Evolutionary conservation across 2,888 invertebrate species (phyloP).

Genomic region (Morpho helenor): DNA sequence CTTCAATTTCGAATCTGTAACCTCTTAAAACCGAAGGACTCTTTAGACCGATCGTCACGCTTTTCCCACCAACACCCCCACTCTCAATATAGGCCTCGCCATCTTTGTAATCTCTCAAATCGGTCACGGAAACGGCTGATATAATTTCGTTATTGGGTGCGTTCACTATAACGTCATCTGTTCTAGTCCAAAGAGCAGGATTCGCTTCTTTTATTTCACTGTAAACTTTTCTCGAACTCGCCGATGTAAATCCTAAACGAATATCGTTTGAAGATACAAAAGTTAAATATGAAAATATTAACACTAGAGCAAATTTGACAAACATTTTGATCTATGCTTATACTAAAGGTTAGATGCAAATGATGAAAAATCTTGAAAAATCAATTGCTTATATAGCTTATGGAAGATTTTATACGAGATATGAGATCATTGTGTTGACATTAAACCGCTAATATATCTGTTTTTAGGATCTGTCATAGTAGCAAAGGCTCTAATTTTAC

Average conservation of each 20-base stretch:
- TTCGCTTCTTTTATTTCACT: slow-evolving; percentile 53
- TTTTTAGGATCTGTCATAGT: slow-evolving; percentile 19
- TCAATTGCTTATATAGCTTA: slow-evolving; percentile 20
- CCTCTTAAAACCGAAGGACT: slow-evolving; percentile 60
- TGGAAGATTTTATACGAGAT: slow-evolving; percentile 1
- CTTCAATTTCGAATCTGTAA: slow-evolving; percentile 60
- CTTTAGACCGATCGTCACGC: slow-evolving; percentile 53
- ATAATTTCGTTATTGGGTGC: slow-evolving; percentile 52
- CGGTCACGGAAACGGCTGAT: slow-evolving; percentile 53
- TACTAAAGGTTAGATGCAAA: slow-evolving; percentile 11
- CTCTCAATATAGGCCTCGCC: slow-evolving; percentile 54
- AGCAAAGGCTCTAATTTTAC: slow-evolving; percentile 22
- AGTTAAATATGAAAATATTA: slow-evolving; percentile 9
- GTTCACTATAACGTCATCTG: slow-evolving; percentile 50
- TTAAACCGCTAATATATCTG: slow-evolving; percentile 18
- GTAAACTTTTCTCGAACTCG: slow-evolving; percentile 46
- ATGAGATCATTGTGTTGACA: slow-evolving; percentile 27
- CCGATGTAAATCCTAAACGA: slow-evolving; percentile 37
- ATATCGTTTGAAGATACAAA: slow-evolving; percentile 40
- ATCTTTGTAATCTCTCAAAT: slow-evolving; percentile 54
- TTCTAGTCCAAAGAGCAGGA: slow-evolving; percentile 59
- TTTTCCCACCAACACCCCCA: slow-evolving; percentile 56
- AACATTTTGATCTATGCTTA: slow-evolving; percentile 15
- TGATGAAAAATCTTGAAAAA: slow-evolving; percentile 17
- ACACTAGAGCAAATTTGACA: slow-evolving; percentile 1